Conservation (phyloP, 2,888 invertebrate genomes). For the Poecilus cupreus region DNA sequence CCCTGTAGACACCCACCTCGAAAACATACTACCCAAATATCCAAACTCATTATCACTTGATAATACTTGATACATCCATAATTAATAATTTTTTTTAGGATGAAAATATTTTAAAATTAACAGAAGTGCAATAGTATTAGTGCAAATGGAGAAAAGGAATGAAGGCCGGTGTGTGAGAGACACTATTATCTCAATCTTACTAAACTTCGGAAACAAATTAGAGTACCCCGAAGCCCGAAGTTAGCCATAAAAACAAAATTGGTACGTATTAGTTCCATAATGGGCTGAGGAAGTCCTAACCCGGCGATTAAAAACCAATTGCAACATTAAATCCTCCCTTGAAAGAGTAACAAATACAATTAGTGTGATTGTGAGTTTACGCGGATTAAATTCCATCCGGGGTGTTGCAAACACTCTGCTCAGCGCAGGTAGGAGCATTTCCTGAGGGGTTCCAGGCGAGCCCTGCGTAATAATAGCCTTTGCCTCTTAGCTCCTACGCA, state of each 20-base stretch:
- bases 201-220: background rate
- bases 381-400: conserved; percentile 21
- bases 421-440: background rate
- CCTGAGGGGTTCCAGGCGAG: background rate
- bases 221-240: background rate
- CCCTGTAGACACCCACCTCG: too few species aligned
- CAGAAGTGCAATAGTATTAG: too few species aligned
- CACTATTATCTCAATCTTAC: background rate
- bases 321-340: background rate
- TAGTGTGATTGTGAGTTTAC: conserved; percentile 23
- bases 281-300: background rate
- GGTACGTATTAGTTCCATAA: background rate
- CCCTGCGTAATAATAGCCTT: background rate
- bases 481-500: background rate
- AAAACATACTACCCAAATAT: too few species aligned
- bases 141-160: too few species aligned
- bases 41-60: too few species aligned
- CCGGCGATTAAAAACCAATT: conserved; percentile 15
- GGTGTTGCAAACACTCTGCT: background rate
- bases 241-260: background rate
- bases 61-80: too few species aligned
- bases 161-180: too few species aligned
- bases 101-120: too few species aligned
- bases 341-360: conserved; percentile 30
- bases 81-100: too few species aligned